Evolutionary conservation across 2,888 invertebrate species (phyloP), one percentile per base, ranked within the genome.

Genomic region (Troides oblongomaculatus): DNA sequence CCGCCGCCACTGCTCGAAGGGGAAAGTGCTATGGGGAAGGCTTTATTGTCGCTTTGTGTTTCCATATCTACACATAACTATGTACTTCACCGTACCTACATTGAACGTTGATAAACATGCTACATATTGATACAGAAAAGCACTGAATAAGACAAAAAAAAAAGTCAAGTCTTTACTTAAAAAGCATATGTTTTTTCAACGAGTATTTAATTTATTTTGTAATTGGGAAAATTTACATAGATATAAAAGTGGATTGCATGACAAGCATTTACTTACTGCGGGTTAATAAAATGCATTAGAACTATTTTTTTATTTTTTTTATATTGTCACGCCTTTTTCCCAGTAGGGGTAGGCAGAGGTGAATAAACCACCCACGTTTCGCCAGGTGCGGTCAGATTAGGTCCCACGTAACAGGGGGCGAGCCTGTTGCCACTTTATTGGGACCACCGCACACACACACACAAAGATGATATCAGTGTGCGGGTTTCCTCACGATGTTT

Each of bases 21-120:
- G 91, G 70, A 90, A 90, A 90, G 87, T 89, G 83, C 78, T 72
- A 74, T 78, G 77, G 85, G 85, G 85, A 81, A 87, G 88, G 87
- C 83, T 88, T 77, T 81, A 81, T 78, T 74, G 76, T 74, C 74
- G 63, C 53, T 62, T 64, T 64, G 60, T 25, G 53, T 67, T 63
- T 63, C 53, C 39, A 60, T 66, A 71, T 72, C 56, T 66, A 66
- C 68, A 61, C 64, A 65, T 65, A 73, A 8, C 30, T 36, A 46
- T 58, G 58, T 60, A 25, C 43, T 23, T n/a, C 18, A 8, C 39
- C 50, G 43, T 64, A 70, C 64, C 66, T 66, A 70, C 50, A 53
- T 18, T 50, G 2, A 50, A 17, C 50, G 4, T 50, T 50, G 18
- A 14, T 50, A 50, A 50, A 50, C 14, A 50, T 50, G 50, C 5